Evolutionary conservation across 2,113 vertebrate species (phyloP), one percentile per base, ranked within the genome.

Genomic region (Amphiprion ocellaris): DNA sequence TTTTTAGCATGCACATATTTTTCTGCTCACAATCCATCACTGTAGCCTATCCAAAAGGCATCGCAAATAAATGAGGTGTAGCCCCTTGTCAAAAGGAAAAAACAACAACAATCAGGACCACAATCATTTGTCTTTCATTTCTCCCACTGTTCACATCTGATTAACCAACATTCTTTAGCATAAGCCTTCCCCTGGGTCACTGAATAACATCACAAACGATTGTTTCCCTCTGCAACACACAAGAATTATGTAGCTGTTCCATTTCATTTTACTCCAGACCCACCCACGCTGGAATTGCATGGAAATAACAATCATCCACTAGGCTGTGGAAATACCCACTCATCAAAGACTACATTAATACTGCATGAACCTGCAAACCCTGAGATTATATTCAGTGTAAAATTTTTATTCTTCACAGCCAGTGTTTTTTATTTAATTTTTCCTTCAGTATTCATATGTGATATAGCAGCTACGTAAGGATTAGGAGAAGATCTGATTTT

Each of bases 1-100:
- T 79, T 83, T 86, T 86, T 74, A 52, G 41, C 58, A 65, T 50
- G 61, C 24, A 68, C 56, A 23, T 60, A 5, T 46, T 50, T 56
- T 47, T 46, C 53, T 64, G 28, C 53, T 58, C 41, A 41, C 75
- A 69, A 55, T 85, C 67, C 65, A 68, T 81, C 70, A 76, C 19
- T 23, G 68, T 4, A 39, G n/a, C 39, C 6, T 14, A n/a, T 72
- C 37, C 14, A 58, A 24, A 49, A 47, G 61, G 41, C 53, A 39
- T 30, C 9, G 33, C 23, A 68, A 54, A 39, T 17, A 54, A 77
- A 71, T 55, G 19, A 65, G 28, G 37, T 75, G 55, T 60, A 49
- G 49, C 30, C 23, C 28, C 30, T 44, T 53, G 68, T 50, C 7
- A 24, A 78, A 37, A 79, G 41, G 2, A n/a, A 69, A n/a, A 47